Evolutionary conservation across 2,888 invertebrate species (phyloP), one percentile per base, ranked within the genome.

Genomic region (Clostera curtula): DNA sequence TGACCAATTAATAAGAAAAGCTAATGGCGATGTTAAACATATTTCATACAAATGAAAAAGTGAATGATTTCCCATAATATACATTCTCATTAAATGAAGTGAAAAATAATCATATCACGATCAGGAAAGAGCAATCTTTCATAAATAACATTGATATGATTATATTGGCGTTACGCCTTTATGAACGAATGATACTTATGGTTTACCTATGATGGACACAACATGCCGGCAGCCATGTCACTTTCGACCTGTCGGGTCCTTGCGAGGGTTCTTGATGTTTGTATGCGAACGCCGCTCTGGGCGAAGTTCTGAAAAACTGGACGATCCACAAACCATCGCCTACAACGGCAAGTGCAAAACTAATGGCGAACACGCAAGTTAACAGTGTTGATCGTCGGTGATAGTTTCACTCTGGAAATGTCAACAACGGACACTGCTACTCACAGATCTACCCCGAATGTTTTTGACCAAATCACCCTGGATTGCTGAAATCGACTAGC

Each of bases 301-400:
- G 82, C 82, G 80, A 69, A 62, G 74, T 61, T 83, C 83, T 83
- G 83, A 83, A 83, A 83, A 83, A 83, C 83, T 83, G 80, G 83
- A 82, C 82, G 82, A 82, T 83, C 83, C 83, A 82, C 79, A 80
- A 69, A 80, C 82, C 76, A 80, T 71, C 82, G 83, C 80, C 83
- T 80, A 82, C 74, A 75, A 69, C 74, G 75, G 74, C 72, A 66
- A 67, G 68, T 63, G 76, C 74, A 72, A 69, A 72, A 71, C 71
- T 63, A 74, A 71, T 71, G 68, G 63, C 72, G 56, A 61, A 47
- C 53, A 55, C 54, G 61, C 60, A 56, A 79, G 65, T 57, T 40
- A 71, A 64, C 73, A 69, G 72, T 80, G 76, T 66, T 71, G 69
- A 41, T 61, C 77, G 77, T 80, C 80, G 79, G 61, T 77, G 74